Evolutionary conservation across 2,888 invertebrate species (phyloP), one percentile per base, ranked within the genome.

Genomic region (Stenichneumon culpator): DNA sequence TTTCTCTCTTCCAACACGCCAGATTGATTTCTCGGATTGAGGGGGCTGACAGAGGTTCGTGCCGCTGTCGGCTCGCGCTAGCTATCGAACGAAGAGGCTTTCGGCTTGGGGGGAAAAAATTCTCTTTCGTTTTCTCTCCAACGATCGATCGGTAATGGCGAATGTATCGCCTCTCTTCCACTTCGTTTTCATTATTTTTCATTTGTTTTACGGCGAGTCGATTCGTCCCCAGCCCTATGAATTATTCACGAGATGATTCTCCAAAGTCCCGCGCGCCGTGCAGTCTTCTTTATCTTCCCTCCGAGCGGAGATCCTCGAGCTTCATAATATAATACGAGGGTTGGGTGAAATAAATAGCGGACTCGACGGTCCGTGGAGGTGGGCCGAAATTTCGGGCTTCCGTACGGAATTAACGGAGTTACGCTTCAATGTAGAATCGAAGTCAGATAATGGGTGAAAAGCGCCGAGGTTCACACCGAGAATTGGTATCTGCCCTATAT

Each of bases 171-270:
- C 82, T 84, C 86, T 88, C 87, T 90, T 91, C 86, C 89, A 83
- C 89, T 90, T 87, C 89, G 89, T 87, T 89, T 91, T 91, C 89
- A 92, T 92, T 92, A 91, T 90, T 91, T 92, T 92, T 91, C 92
- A 91, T 91, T 92, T 90, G 90, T 90, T 91, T 90, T 89, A 79
- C 84, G 77, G 84, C 83, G 85, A 86, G 70, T 80, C 79, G 63
- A 54, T 25, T 79, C 87, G 89, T 82, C 87, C 79, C 73, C 57
- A 36, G 5, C 39, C 25, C 54, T 39, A 83, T 90, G 89, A 90
- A 90, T 90, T 89, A 90, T 90, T 90, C 90, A 90, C 88, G 83
- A 82, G 67, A 79, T 67, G 74, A 60, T 77, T 81, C 79, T 80
- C 82, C 44, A 54, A 81, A 82, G 77, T 82, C 78, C 65, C 80